Base-by-base conservation (phyloP, 2,888 invertebrate species). In the Temnothorax unifasciatus region DNA sequence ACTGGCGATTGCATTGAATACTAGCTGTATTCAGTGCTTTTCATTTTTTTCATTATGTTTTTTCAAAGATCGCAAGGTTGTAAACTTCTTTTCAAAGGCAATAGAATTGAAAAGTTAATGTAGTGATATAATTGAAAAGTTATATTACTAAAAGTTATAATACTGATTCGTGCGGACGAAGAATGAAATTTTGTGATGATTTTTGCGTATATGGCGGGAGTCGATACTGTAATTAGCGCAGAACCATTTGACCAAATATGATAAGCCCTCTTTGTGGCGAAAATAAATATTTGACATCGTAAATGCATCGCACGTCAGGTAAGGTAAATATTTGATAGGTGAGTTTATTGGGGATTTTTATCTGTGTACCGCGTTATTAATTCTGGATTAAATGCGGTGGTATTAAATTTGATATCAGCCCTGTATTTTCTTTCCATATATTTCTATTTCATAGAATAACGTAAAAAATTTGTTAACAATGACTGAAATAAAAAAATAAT, bases 301-400 rank as follows among this genome's bases (percentile, higher is more conserved):
- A 59, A 81, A 77, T 68, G 68, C 77, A 25, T 76, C 13, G 38
- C 66, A 34, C 57, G 54, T 68, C 44, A 44, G 44, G 44, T 57
- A 21, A 71, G 34, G 2, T 59, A 71, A 81, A 71, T 61, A 38
- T 81, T 71, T 71, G 71, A 77, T 29, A 4, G 29, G n/a, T 18
- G 76, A 25, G 18, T 25, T 79, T 71, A 81, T 81, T 71, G 68
- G 44, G n/a, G 29, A 81, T 71, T 81, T 71, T 81, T 79, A 59
- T 71, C 25, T 29, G 21, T 21, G 18, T 41, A 29, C 9, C 4
- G 18, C 59, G 21, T 50, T 59, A 71, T 81, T 71, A 81, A 81
- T 71, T 47, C 8, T 34, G 79, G 8, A 47, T 71, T 61, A 44
- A 50, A 81, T 71, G 59, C 21, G 66, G 54, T 54, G 2, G n/a